Percentiles rank a stretch among this genome's conserved stretches.
Evolutionary conservation across 2,888 invertebrate genomes (phyloP).

Genomic region (Chalcosyrphus nemorum): DNA sequence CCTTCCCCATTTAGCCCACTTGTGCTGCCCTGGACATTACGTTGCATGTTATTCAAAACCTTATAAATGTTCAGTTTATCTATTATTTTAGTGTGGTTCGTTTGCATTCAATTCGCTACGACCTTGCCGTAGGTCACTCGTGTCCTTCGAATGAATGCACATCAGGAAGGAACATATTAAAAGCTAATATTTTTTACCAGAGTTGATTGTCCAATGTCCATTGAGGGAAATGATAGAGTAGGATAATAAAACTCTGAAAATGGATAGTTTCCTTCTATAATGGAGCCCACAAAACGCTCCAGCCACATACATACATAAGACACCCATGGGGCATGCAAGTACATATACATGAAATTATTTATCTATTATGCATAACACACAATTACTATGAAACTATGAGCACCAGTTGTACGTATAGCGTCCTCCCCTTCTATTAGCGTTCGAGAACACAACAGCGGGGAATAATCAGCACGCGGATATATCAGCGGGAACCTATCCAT

Average conservation of each 20-base stretch:
- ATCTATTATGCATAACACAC: conserved; percentile 59
- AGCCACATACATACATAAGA: no score
- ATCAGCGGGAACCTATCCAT: neutral
- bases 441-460: conserved; percentile 46
- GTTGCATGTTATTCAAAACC: neutral
- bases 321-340: neutral
- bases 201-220: neutral
- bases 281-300: neutral
- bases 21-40: no score
- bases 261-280: conserved; percentile 17
- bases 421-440: conserved; percentile 46
- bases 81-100: neutral
- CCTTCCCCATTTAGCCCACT: no score
- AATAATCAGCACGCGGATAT: conserved; percentile 35
- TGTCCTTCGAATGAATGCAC: conserved; percentile 8
- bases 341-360: conserved; percentile 53
- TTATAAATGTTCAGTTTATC: neutral
- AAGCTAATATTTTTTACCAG: conserved; percentile 6
- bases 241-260: neutral
- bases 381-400: conserved; percentile 33
- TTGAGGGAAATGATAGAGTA: neutral
- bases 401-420: neutral
- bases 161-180: conserved; percentile 1
- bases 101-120: conserved; percentile 17
- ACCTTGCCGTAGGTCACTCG: conserved; percentile 35